Evolutionary conservation across 2,888 invertebrate species (phyloP).

Genomic region (Noctua pronuba): DNA sequence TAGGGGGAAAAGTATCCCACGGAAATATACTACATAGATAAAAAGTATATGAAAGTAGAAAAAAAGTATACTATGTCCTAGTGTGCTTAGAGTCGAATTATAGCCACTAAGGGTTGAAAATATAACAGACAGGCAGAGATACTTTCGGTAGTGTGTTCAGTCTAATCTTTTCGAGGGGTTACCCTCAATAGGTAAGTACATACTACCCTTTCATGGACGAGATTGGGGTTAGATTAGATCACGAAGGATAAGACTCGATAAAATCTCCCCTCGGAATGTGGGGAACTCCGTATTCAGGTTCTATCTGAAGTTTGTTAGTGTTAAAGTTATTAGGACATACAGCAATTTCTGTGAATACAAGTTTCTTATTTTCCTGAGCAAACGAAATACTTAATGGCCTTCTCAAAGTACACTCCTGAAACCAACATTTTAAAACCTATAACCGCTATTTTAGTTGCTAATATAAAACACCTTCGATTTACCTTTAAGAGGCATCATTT

Average conservation of each 20-base stretch:
- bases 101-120: background rate
- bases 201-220: background rate
- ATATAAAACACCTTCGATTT: background rate
- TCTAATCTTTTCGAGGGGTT: background rate
- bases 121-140: background rate
- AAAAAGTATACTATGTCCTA: background rate
- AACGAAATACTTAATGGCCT: background rate
- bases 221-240: background rate
- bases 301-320: background rate
- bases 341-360: background rate
- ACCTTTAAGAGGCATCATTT: background rate
- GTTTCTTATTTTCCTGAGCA: background rate
- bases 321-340: background rate
- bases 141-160: background rate
- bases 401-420: background rate
- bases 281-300: background rate
- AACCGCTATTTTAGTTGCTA: background rate
- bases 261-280: background rate
- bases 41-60: no score
- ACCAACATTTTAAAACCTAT: background rate
- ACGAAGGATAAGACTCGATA: background rate
- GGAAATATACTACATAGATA: background rate
- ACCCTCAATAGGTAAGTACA: background rate
- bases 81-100: background rate
- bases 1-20: background rate